Evolutionary conservation across 1,140 invertebrate species (phyloP).

Genomic region (Lepeophtheirus salmonis): DNA sequence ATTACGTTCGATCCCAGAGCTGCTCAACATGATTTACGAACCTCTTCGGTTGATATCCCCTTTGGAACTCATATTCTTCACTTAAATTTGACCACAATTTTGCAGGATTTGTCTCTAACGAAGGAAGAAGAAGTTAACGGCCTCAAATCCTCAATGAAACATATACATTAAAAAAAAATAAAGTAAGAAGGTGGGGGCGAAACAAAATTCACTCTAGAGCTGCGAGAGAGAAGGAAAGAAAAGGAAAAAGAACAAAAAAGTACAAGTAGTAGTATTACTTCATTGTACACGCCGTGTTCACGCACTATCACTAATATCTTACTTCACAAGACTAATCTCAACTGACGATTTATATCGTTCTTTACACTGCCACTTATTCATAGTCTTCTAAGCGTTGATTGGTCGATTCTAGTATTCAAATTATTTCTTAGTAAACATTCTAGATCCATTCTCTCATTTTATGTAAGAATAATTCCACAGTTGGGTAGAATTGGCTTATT

Average conservation of each 20-base stretch:
- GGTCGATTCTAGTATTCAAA: too few species aligned
- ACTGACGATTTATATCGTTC: too few species aligned
- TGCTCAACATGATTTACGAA: not conserved
- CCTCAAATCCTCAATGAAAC: not conserved
- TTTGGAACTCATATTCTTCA: slow-evolving; percentile 9
- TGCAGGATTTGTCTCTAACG: not conserved
- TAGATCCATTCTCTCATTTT: too few species aligned
- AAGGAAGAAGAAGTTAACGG: not conserved
- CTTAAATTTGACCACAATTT: not conserved
- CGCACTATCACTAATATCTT: too few species aligned
- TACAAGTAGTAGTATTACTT: too few species aligned
- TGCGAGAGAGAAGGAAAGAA: not conserved
- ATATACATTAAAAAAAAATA: not conserved
- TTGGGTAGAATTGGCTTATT: too few species aligned
- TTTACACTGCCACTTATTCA: too few species aligned
- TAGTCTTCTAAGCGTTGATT: too few species aligned
- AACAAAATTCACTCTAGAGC: not conserved
- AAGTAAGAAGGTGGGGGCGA: not conserved
- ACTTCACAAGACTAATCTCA: too few species aligned
- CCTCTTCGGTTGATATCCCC: slow-evolving; percentile 15
- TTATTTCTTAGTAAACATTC: too few species aligned
- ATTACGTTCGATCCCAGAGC: not conserved
- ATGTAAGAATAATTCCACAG: too few species aligned
- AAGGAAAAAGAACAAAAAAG: not conserved
- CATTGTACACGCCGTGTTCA: too few species aligned